These are phyloP conservation scores for Metacarcinus magister DNA, from an alignment of 2,888 invertebrate genomes.

Conservation along the genomic window DNA sequence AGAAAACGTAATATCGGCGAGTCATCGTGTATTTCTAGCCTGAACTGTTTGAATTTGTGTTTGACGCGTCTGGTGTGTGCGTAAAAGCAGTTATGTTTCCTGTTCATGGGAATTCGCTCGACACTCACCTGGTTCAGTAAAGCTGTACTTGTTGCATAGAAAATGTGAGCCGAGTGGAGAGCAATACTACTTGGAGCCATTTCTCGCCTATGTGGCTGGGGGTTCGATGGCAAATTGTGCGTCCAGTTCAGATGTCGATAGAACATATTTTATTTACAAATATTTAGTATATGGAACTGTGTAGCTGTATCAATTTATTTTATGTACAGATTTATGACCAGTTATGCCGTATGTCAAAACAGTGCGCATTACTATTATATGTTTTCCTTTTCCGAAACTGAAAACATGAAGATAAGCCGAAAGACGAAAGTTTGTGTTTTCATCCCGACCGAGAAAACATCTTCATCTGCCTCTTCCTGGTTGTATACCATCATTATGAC, in stretches of 20 bases:
- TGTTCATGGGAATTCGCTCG: background rate
- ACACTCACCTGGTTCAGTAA: background rate
- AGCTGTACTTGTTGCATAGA: background rate
- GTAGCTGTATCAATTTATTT: background rate
- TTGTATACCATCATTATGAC: background rate
- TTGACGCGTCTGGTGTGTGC: background rate
- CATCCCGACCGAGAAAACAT: background rate
- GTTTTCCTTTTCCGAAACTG: background rate
- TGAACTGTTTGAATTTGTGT: background rate
- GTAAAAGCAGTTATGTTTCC: background rate
- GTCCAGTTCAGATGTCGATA: background rate
- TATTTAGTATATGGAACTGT: background rate
- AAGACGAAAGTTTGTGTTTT: background rate
- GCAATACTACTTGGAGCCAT: background rate
- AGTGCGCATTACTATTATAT: background rate
- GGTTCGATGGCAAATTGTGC: background rate
- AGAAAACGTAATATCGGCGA: background rate
- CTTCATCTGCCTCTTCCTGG: background rate
- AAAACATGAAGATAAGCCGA: background rate
- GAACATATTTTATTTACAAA: background rate
- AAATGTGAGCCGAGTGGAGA: background rate
- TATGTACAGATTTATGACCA: background rate
- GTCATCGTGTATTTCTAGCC: background rate
- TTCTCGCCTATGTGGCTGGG: background rate
- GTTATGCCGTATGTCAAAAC: background rate